Percentiles rank a stretch among this genome's conserved stretches.
phyloP scores from a whole-genome alignment of 2,113 vertebrate genomes.

The Thunnus thynnus region DNA sequence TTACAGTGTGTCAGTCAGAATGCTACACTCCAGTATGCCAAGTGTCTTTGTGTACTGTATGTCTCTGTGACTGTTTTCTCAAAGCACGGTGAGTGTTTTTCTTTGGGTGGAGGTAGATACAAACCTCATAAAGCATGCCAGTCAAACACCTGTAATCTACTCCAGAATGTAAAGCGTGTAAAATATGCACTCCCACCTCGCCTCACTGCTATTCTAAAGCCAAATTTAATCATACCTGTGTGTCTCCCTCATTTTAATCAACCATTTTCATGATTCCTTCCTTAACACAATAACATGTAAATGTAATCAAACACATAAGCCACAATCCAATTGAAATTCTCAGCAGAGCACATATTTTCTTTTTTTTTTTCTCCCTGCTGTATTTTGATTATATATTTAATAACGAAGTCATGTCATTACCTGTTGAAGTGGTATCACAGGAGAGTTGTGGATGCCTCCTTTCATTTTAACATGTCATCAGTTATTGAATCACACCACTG shows the following conservation, averaged over 20 bases:
- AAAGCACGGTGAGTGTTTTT: conserved; percentile 18
- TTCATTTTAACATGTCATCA: conserved; percentile 27
- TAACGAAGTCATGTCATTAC: conserved; percentile 11
- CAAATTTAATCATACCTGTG: conserved; percentile 41
- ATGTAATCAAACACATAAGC: conserved; percentile 53
- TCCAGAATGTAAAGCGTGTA: conserved; percentile 20
- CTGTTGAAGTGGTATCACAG: neutral
- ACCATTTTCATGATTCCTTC: conserved; percentile 37
- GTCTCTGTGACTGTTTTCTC: neutral
- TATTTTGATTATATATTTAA: conserved; percentile 12
- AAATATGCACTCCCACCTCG: conserved; percentile 46
- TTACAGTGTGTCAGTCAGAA: neutral
- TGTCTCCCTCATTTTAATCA: conserved; percentile 35
- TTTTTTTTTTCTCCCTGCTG: neutral
- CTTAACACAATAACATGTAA: conserved; percentile 53
- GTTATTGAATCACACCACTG: conserved; percentile 4
- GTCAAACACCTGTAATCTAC: conserved; percentile 40
- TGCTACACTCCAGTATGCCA: neutral
- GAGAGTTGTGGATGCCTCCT: conserved; percentile 1
- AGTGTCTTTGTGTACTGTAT: neutral
- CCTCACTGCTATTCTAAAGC: conserved; percentile 5
- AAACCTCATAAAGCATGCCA: conserved; percentile 22
- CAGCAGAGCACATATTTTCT: neutral
- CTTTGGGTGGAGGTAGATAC: conserved; percentile 8
- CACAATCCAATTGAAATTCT: conserved; percentile 39